Percentiles rank a stretch among this genome's conserved stretches.
phyloP scores from a whole-genome alignment of 2,888 invertebrate species.

The Rutpela maculata region DNA sequence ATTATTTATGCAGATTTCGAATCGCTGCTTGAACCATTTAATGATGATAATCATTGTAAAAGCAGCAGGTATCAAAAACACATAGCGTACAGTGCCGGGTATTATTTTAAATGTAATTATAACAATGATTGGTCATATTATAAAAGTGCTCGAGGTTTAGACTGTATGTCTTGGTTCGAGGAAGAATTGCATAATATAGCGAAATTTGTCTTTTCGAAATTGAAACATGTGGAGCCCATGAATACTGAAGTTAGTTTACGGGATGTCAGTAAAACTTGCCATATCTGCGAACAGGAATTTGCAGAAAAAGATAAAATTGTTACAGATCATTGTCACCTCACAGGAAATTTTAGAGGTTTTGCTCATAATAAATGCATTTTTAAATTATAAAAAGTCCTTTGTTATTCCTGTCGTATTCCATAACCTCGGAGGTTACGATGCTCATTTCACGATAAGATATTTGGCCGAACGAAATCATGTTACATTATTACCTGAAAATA shows the following conservation, averaged over 20 bases:
- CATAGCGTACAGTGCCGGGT: slow-evolving; percentile 52
- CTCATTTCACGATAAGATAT: no score
- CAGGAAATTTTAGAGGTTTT: slow-evolving; percentile 19
- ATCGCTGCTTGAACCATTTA: slow-evolving; percentile 26
- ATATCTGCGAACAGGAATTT: background rate
- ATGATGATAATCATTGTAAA: background rate
- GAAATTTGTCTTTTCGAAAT: background rate
- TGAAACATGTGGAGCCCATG: slow-evolving; percentile 11
- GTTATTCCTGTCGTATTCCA: no score
- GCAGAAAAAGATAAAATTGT: slow-evolving; percentile 5
- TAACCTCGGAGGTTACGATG: no score
- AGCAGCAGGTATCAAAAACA: slow-evolving; percentile 43
- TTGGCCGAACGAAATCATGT: no score
- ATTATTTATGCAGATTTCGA: slow-evolving; percentile 55
- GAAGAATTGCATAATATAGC: background rate
- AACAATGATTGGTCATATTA: slow-evolving; percentile 50
- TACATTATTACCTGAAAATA: no score
- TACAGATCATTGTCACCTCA: slow-evolving; percentile 44
- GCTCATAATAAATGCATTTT: slow-evolving; percentile 38
- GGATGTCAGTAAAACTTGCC: slow-evolving; percentile 15
- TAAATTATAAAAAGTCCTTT: slow-evolving; percentile 17
- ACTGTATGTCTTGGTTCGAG: background rate
- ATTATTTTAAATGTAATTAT: slow-evolving; percentile 55
- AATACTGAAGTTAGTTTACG: slow-evolving; percentile 8
- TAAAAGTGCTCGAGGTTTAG: slow-evolving; percentile 41